Percentiles rank a stretch among this genome's conserved stretches.
phyloP scores from a whole-genome alignment of 2,113 vertebrate species.

The Tretioscincus oriximinensis region DNA sequence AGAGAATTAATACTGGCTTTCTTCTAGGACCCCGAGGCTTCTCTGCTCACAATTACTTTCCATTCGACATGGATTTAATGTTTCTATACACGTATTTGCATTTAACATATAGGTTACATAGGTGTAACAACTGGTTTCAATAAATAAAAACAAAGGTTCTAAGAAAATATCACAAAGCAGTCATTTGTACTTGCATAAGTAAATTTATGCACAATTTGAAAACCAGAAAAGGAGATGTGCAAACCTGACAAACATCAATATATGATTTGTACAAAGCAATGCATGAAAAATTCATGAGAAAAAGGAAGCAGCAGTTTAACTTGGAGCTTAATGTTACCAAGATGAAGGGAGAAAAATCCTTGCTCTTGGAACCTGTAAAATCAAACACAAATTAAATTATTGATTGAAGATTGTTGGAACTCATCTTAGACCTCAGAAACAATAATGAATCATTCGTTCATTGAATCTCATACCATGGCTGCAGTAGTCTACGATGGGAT shows the following conservation, averaged over 20 bases:
- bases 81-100: conserved; percentile 4
- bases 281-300: conserved; percentile 44
- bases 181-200: conserved; percentile 48
- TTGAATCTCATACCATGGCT: too few relatives aligned
- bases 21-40: neutral
- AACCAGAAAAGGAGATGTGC: conserved; percentile 18
- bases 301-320: conserved; percentile 55
- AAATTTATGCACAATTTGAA: conserved; percentile 55
- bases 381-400: conserved; percentile 36
- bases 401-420: conserved; percentile 6
- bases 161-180: conserved; percentile 45
- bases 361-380: conserved; percentile 67
- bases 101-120: neutral
- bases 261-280: conserved; percentile 66
- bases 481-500: too few relatives aligned
- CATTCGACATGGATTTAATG: neutral
- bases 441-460: too few relatives aligned
- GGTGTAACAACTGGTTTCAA: conserved; percentile 37
- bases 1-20: neutral
- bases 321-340: conserved; percentile 50
- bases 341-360: conserved; percentile 44
- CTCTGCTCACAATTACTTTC: neutral
- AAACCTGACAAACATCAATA: conserved; percentile 68
- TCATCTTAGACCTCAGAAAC: neutral
- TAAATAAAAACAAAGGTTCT: conserved; percentile 50